Conservation (phyloP, 1,140 invertebrate species). For the Diachasma alloeum region DNA sequence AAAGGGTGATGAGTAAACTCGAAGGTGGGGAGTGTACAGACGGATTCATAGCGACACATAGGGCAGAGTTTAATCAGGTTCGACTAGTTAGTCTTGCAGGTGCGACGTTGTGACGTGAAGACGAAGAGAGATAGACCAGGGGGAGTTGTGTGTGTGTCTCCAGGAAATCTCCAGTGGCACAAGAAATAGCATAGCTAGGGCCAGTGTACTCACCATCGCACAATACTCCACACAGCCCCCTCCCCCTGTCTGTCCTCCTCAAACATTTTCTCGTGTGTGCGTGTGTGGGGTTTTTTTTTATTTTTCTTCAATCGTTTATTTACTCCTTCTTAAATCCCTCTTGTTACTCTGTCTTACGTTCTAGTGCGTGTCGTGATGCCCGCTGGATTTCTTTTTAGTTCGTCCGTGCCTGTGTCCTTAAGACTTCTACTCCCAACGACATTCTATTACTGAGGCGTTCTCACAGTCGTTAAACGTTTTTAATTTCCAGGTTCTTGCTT, state of each 20-base stretch:
- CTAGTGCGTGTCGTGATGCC: not conserved
- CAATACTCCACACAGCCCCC: conserved; percentile 39
- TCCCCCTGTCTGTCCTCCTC: conserved; percentile 27
- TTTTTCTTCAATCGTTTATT: not conserved
- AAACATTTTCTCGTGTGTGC: conserved; percentile 21
- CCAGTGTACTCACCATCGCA: conserved; percentile 37
- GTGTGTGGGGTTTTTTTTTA: not conserved
- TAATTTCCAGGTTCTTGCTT: conserved; percentile 36
- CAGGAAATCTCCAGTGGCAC: conserved; percentile 31
- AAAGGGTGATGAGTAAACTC: conserved; percentile 20
- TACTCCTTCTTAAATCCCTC: not conserved
- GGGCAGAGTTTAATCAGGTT: conserved; percentile 64
- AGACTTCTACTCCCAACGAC: conserved; percentile 29
- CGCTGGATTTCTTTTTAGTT: not conserved
- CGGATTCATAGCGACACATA: conserved; percentile 53
- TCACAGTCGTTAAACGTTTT: conserved; percentile 48
- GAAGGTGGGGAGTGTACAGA: conserved; percentile 34
- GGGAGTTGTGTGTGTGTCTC: conserved; percentile 32
- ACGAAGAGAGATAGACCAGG: conserved; percentile 10
- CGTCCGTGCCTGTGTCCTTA: not conserved
- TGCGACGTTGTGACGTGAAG: conserved; percentile 48
- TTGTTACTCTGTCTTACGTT: conserved; percentile 3
- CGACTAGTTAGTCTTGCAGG: conserved; percentile 63
- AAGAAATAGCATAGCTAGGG: conserved; percentile 30
- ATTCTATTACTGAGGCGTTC: conserved; percentile 40